Evolutionary conservation across 1,140 invertebrate species (phyloP).

Genomic region (Lordiphosa collinella): DNA sequence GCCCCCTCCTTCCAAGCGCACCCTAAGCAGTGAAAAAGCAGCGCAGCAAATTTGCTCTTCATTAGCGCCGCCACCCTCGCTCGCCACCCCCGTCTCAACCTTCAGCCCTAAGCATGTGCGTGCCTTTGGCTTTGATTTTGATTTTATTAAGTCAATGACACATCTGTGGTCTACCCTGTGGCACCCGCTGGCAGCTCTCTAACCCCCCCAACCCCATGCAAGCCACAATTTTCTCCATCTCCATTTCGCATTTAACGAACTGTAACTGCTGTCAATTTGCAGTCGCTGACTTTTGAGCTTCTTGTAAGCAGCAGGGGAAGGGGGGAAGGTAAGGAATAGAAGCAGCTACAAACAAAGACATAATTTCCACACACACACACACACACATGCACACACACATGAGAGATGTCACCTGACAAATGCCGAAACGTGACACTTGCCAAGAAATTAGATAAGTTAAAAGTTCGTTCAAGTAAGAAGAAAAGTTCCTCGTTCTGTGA

Average conservation of each 20-base stretch:
- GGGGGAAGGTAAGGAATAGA: background rate
- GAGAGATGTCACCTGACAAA: constrained; percentile 61
- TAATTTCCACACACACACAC: constrained; percentile 44
- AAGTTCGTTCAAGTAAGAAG: constrained; percentile 45
- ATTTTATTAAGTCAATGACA: constrained; percentile 78
- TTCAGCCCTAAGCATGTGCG: constrained; percentile 56
- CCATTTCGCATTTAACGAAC: constrained; percentile 69
- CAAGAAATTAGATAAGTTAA: constrained; percentile 76
- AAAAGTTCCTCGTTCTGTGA: background rate
- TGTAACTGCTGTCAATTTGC: constrained; percentile 78
- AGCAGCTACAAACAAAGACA: constrained; percentile 45
- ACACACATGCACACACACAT: background rate
- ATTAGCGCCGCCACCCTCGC: constrained; percentile 41
- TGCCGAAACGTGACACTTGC: constrained; percentile 77
- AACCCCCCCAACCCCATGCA: background rate
- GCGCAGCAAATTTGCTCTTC: constrained; percentile 68
- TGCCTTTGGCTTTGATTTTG: constrained; percentile 77
- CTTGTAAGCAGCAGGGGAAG: constrained; percentile 4
- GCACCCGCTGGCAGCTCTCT: background rate
- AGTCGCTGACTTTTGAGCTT: constrained; percentile 74
- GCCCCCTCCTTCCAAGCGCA: background rate
- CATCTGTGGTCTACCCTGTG: constrained; percentile 64
- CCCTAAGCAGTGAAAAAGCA: background rate
- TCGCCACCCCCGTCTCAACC: background rate
- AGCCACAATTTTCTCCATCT: constrained; percentile 13